These are phyloP conservation scores for Hucho hucho DNA, from an alignment of 2,113 vertebrate species.

Conservation along the genomic window DNA sequence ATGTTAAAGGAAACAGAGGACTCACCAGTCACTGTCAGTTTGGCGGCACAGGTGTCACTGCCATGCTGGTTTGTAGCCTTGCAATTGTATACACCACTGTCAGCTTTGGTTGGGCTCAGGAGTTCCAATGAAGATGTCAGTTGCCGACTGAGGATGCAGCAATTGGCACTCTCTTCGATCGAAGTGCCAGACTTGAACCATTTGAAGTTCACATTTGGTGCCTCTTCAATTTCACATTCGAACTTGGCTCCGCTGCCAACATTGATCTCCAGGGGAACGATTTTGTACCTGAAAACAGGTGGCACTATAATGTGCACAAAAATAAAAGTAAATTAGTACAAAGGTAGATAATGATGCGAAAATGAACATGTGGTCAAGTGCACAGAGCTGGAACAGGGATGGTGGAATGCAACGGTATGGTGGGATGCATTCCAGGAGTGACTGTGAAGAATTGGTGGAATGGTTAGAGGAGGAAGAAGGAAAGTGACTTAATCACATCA, in stretches of 20 bases:
- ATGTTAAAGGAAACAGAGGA: slow-evolving; percentile 20
- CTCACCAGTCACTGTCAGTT: slow-evolving; percentile 91
- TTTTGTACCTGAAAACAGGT: slow-evolving; percentile 86
- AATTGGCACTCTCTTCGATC: slow-evolving; percentile 90
- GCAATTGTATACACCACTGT: slow-evolving; percentile 90
- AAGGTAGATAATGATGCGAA: neutral
- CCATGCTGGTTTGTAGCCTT: slow-evolving; percentile 92
- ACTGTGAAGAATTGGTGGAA: slow-evolving; percentile 67
- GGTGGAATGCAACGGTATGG: slow-evolving; percentile 53
- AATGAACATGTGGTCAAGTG: slow-evolving; percentile 9
- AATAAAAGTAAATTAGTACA: slow-evolving; percentile 39
- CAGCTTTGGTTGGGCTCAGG: slow-evolving; percentile 81
- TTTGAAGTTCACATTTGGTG: slow-evolving; percentile 87
- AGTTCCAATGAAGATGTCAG: slow-evolving; percentile 86
- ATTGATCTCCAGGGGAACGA: slow-evolving; percentile 83
- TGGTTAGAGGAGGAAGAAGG: slow-evolving; percentile 51
- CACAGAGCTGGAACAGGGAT: slow-evolving; percentile 38
- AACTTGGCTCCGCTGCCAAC: slow-evolving; percentile 87
- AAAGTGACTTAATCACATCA: slow-evolving; percentile 23
- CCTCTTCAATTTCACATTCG: slow-evolving; percentile 87
- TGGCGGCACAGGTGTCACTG: slow-evolving; percentile 85
- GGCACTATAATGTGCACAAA: slow-evolving; percentile 78
- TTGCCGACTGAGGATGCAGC: slow-evolving; percentile 78
- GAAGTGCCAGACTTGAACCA: slow-evolving; percentile 91
- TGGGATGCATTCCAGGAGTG: slow-evolving; percentile 65